A percentile compares a stretch with the other conserved stretches of the same genome.
phyloP scores from a whole-genome alignment of 2,113 vertebrate genomes.

The Aptenodytes patagonicus region DNA sequence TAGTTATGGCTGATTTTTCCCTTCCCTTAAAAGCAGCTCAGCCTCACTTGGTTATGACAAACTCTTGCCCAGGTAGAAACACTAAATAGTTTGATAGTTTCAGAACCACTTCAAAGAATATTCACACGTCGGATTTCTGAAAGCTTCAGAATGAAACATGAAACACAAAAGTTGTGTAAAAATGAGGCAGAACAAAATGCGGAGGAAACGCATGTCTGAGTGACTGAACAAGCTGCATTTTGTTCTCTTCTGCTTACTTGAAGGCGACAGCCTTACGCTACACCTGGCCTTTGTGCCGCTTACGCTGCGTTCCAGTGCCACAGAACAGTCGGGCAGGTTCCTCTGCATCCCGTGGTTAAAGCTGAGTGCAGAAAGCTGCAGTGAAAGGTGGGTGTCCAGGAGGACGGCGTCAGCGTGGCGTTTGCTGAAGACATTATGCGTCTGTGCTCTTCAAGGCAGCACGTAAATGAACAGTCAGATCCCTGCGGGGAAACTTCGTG shows the following conservation, averaged over 20 bases:
- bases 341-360: neutral
- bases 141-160: neutral
- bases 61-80: neutral
- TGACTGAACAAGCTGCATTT: neutral
- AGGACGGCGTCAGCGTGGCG: neutral
- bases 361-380: neutral
- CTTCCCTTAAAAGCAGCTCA: neutral
- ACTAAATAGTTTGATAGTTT: neutral
- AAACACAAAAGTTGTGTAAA: neutral
- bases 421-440: rapidly evolving
- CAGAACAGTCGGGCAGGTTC: neutral
- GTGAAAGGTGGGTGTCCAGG: neutral
- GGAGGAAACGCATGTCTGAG: neutral
- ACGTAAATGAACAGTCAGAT: neutral
- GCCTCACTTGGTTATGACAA: neutral
- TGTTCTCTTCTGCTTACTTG: neutral
- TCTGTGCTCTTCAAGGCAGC: neutral
- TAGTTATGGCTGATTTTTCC: neutral
- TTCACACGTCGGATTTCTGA: neutral
- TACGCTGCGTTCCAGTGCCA: neutral
- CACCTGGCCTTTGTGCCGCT: neutral
- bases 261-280: neutral
- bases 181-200: neutral
- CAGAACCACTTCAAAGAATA: neutral
- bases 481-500: neutral